Conservation (phyloP, 2,888 invertebrate species). For the Erebia aethiops region DNA sequence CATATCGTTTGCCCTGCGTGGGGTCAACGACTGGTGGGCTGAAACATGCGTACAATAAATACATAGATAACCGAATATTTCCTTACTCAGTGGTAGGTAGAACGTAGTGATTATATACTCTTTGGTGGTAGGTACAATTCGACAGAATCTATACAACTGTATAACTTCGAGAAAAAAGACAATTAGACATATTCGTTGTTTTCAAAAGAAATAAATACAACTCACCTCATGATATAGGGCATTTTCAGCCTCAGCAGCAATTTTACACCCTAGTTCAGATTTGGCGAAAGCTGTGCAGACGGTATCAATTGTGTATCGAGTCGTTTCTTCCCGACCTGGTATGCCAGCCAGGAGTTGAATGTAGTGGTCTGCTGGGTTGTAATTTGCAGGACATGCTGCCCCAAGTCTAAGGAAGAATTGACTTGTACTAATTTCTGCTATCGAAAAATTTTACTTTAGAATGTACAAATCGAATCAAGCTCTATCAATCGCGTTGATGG, state of each 20-base stretch:
- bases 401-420: conserved; percentile 83
- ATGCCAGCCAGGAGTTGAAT: conserved; percentile 94
- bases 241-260: conserved; percentile 83
- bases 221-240: conserved; percentile 67
- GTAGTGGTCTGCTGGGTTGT: conserved; percentile 97
- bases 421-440: not conserved
- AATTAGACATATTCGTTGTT: not conserved
- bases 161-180: no score
- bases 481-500: no score
- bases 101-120: no score
- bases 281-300: conserved; percentile 90
- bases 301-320: conserved; percentile 89
- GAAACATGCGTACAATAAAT: not conserved
- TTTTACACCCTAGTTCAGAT: conserved; percentile 84
- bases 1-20: no score
- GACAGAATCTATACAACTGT: no score
- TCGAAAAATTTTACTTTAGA: not conserved
- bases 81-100: no score
- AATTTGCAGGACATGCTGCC: conserved; percentile 93
- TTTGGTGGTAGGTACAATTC: no score
- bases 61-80: no score
- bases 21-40: not conserved
- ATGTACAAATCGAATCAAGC: not conserved
- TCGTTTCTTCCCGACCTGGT: conserved; percentile 91
- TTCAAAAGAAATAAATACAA: not conserved